Evolutionary conservation across 1,140 invertebrate genomes (phyloP), one percentile per base, ranked within the genome.

Genomic region (Drosophila elegans): DNA sequence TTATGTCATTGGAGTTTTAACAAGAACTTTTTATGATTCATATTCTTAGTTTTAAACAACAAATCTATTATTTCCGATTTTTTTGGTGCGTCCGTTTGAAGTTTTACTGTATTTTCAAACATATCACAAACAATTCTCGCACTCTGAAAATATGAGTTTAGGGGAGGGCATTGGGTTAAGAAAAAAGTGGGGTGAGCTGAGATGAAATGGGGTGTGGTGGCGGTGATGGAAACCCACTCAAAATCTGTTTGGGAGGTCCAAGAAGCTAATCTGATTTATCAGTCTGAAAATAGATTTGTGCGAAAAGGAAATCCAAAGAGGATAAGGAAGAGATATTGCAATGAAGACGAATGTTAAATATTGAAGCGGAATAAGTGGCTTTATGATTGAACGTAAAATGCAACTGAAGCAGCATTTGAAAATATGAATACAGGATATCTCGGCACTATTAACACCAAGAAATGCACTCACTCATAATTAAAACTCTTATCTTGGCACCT

Each of bases 231-330:
- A 46, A 16, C 48, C 49, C 67, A 49, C 66, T 71, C 27, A 56
- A 36, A 36, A 25, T 42, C 46, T 21, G 16, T 36, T 57, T 75
- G 73, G 72, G 73, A 34, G 73, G 73, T 66, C 73, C 48, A 71
- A 12, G 44, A 71, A 36, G 64, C 67, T 71, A 71, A 71, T 71
- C 67, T 71, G 67, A 69, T 71, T 69, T 71, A 71, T 71, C 67
- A 71, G 64, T 41, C 64, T 71, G 42, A 34, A 71, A 71, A 71
- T 71, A 71, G 64, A 71, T 71, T 49, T 71, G 49, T 34, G 49
- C 46, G 27, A 57, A 69, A 69, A 49, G 54, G 38, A 48, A 56
- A 46, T 32, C 29, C 29, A 46, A 56, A 41, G 67, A 38, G 66
- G 29, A 56, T 71, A 41, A 39, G 29, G 29, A 11, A n/a, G 11